Conservation (phyloP, 1,140 invertebrate genomes). For the Drosophila repletoides region DNA sequence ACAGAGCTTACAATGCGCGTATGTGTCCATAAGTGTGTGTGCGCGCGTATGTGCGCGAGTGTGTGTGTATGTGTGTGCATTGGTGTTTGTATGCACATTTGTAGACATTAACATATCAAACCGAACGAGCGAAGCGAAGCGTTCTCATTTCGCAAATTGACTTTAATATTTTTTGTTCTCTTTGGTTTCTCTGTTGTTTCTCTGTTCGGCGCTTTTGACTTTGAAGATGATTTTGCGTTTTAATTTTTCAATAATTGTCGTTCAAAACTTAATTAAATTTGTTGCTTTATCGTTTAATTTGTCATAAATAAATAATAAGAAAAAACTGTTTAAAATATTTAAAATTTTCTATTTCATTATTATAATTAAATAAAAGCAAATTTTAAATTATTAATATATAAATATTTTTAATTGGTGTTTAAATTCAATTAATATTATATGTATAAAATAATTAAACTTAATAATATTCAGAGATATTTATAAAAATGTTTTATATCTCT, state of each 20-base stretch:
- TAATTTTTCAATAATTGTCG: slow-evolving; percentile 57
- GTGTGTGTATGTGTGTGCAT: neutral
- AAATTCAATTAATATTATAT: too few species aligned
- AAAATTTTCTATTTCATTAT: too few species aligned
- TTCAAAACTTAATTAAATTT: slow-evolving; percentile 24
- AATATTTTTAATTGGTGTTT: too few species aligned
- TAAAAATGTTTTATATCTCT: too few species aligned
- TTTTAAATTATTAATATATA: too few species aligned
- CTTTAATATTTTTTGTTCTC: slow-evolving; percentile 63
- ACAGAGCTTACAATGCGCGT: slow-evolving; percentile 72
- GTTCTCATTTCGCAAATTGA: slow-evolving; percentile 79
- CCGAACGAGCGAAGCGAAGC: slow-evolving; percentile 53
- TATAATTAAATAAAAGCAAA: too few species aligned
- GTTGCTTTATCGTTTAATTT: too few species aligned
- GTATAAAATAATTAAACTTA: too few species aligned
- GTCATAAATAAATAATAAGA: too few species aligned
- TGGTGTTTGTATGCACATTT: slow-evolving; percentile 28
- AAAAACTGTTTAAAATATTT: too few species aligned
- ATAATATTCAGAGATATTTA: too few species aligned
- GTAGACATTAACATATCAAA: slow-evolving; percentile 77
- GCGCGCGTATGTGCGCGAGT: neutral
- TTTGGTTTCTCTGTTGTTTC: slow-evolving; percentile 41
- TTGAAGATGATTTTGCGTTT: slow-evolving; percentile 52
- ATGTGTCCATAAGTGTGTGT: neutral
- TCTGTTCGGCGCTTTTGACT: slow-evolving; percentile 40